Base-by-base conservation (phyloP, 2,113 vertebrate species). In the Parotia lawesii region DNA sequence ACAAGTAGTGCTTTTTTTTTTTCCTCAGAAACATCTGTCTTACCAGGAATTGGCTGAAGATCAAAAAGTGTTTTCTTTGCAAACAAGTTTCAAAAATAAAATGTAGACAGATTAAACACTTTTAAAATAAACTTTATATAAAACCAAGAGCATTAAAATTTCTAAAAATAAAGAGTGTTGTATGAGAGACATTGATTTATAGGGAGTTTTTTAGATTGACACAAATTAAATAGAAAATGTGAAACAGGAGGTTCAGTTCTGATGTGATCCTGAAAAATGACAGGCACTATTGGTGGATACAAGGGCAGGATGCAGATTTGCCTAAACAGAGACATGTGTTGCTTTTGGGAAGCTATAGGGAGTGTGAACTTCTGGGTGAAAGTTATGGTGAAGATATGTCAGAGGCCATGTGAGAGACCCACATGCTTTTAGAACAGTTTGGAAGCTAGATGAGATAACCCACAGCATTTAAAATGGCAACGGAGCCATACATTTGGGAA, bases 41-140 rank as follows among this genome's bases (percentile, higher is more conserved):
- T 78, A 67, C 48, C 23, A 84, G 65, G 23, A 95, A 44, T 65
- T 89, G 93, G 89, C 70, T 72, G 65, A 33, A 75, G 76, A 91
- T 87, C 44, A 93, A 75, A 48, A 75, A 75, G 5, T 65, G 7
- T 50, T 90, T 87, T 79, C 61, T 67, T 94, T 4, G 0, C 45
- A 92, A 66, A 48, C 44, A 20, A 71, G 62, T 58, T 92, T 83
- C 61, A 85, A 90, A 94, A 93, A 89, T 92, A 78, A 33, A 65
- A 61, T 3, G 4, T 20, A 82, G 54, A 70, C 50, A 72, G 67
- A 87, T 89, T 44, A 93, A 92, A 62, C 0, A 0, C 67, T 85
- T 90, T 77, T 18, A 66, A 83, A 91, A 92, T 74, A 92, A 82
- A 81, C 28, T 78, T 61, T 61, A 18, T 72, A 66, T 75, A 79